Evolutionary conservation across 64 coral and sea anemone species (phyloP).

Genomic region (Pocillopora verrucosa): DNA sequence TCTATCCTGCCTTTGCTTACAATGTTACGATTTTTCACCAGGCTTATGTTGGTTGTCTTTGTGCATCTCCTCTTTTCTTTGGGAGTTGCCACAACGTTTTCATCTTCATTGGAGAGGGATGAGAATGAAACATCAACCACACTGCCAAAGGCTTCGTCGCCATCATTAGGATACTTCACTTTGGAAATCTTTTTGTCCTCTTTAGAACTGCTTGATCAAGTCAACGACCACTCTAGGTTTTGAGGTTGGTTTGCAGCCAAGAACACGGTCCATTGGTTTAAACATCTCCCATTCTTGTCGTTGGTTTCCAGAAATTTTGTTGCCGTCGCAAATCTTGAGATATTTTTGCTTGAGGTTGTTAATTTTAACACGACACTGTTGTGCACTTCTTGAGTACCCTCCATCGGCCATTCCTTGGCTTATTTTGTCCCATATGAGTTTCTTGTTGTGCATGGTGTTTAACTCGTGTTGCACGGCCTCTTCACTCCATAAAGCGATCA

Average conservation of each 20-base stretch:
- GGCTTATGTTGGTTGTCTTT: too few species aligned
- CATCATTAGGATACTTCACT: too few species aligned
- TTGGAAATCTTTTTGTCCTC: too few species aligned
- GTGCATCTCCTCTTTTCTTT: too few species aligned
- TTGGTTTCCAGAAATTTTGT: neutral
- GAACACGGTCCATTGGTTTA: neutral
- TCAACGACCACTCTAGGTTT: neutral
- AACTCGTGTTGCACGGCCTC: neutral
- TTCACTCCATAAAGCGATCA: neutral
- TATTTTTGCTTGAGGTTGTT: conserved; percentile 8
- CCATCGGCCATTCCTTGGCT: neutral
- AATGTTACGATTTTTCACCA: neutral
- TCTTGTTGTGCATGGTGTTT: too few species aligned
- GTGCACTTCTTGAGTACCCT: too few species aligned
- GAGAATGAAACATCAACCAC: too few species aligned
- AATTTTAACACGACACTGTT: neutral
- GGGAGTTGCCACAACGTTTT: too few species aligned
- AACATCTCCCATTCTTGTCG: conserved; percentile 13
- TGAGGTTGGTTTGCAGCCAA: conserved; percentile 8
- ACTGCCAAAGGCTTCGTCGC: too few species aligned
- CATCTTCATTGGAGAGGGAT: neutral
- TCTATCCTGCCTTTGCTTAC: neutral
- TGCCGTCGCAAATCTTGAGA: neutral
- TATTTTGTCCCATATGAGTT: too few species aligned
- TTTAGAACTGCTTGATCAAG: too few species aligned